Conservation (phyloP, 2,888 invertebrate genomes). For the Mamestra brassicae region DNA sequence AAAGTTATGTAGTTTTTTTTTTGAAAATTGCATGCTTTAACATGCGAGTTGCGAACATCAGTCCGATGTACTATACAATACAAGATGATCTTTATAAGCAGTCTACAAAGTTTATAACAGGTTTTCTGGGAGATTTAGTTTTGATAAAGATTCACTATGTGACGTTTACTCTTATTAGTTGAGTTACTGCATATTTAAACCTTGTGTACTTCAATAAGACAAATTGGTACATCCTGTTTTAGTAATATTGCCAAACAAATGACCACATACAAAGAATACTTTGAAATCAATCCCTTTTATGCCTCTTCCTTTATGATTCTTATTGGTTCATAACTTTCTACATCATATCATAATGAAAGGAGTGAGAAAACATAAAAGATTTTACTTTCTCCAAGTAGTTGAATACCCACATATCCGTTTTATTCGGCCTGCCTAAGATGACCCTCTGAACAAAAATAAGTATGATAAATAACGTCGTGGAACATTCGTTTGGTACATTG, state of each 20-base stretch:
- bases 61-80: too few relatives aligned
- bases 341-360: constrained; percentile 28
- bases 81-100: too few relatives aligned
- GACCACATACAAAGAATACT: neutral
- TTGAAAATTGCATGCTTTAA: neutral
- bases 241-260: neutral
- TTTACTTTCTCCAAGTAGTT: constrained; percentile 41
- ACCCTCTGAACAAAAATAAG: neutral
- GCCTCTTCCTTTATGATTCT: neutral
- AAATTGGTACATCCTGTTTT: constrained; percentile 19
- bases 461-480: neutral
- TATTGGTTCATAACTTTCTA: constrained; percentile 41
- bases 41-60: neutral
- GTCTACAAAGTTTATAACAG: too few relatives aligned
- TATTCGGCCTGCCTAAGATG: neutral
- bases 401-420: neutral
- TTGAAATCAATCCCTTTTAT: neutral
- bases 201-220: neutral
- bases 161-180: too few relatives aligned
- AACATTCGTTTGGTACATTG: neutral
- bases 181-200: neutral
- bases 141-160: too few relatives aligned
- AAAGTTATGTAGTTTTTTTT: too few relatives aligned
- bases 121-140: too few relatives aligned
- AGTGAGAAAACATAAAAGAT: neutral